Evolutionary conservation across 2,113 vertebrate species (phyloP).

Genomic region (Vidua chalybeata): DNA sequence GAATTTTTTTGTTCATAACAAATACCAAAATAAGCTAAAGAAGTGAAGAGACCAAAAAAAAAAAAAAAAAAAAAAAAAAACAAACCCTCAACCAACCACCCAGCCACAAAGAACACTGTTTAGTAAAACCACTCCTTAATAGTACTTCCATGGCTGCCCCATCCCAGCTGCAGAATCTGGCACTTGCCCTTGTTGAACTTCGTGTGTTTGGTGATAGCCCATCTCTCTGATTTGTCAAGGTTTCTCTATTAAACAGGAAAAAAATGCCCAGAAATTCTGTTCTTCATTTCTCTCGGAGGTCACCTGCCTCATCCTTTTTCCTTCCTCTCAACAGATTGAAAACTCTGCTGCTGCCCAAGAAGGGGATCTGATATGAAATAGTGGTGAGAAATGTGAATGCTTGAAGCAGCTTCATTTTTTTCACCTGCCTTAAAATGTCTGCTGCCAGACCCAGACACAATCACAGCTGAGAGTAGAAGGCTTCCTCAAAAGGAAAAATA

Average conservation of each 20-base stretch:
- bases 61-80: neutral
- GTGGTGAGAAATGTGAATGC: neutral
- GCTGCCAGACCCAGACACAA: neutral
- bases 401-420: neutral
- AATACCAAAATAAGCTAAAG: conserved; percentile 4
- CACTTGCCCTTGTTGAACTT: neutral
- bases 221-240: neutral
- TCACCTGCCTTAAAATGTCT: neutral
- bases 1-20: conserved; percentile 22
- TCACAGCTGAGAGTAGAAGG: neutral
- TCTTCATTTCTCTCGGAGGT: neutral
- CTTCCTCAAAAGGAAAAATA: neutral
- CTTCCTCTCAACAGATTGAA: neutral
- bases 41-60: neutral
- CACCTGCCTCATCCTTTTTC: neutral
- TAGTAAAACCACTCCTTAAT: neutral
- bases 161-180: neutral
- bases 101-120: neutral
- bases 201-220: neutral
- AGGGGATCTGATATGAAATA: neutral
- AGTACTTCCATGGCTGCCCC: neutral
- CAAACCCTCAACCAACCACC: neutral
- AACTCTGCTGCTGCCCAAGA: neutral
- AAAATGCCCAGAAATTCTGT: neutral
- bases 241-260: neutral